Evolutionary conservation across 2,888 invertebrate species (phyloP).

Genomic region (Rhagonycha fulva): DNA sequence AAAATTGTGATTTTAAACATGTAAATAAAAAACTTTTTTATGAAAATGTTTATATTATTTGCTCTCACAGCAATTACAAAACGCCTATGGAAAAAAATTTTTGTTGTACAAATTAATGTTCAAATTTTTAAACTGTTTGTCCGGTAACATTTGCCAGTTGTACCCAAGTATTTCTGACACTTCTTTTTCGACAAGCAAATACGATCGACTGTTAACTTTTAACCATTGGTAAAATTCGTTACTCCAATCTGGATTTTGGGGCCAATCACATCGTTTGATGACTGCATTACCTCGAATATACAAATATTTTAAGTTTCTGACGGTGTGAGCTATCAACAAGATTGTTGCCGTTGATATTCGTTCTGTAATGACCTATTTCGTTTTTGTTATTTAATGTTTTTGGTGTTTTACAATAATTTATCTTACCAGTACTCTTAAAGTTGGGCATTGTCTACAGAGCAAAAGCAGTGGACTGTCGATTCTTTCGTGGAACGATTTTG

Average conservation of each 20-base stretch:
- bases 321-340: constrained; percentile 69
- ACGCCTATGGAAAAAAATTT: constrained; percentile 9
- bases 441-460: constrained; percentile 68
- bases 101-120: constrained; percentile 47
- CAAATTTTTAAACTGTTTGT: constrained; percentile 65
- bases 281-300: constrained; percentile 74
- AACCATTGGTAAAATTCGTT: constrained; percentile 71
- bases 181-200: constrained; percentile 68
- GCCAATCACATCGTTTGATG: constrained; percentile 72
- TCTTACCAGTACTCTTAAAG: constrained; percentile 69
- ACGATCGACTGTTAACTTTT: constrained; percentile 63
- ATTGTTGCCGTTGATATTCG: constrained; percentile 78
- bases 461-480: constrained; percentile 70
- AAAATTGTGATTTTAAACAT: background rate
- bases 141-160: constrained; percentile 69
- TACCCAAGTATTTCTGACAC: constrained; percentile 70
- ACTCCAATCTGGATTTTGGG: constrained; percentile 67
- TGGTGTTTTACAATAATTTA: background rate
- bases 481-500: constrained; percentile 71
- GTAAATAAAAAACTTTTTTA: background rate
- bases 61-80: background rate
- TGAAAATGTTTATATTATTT: background rate
- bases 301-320: constrained; percentile 64
- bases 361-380: constrained; percentile 68
- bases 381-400: background rate